These are phyloP conservation scores for Okamejei kenojei DNA, from an alignment of 2,797 vertebrate species.

Conservation along the genomic window DNA sequence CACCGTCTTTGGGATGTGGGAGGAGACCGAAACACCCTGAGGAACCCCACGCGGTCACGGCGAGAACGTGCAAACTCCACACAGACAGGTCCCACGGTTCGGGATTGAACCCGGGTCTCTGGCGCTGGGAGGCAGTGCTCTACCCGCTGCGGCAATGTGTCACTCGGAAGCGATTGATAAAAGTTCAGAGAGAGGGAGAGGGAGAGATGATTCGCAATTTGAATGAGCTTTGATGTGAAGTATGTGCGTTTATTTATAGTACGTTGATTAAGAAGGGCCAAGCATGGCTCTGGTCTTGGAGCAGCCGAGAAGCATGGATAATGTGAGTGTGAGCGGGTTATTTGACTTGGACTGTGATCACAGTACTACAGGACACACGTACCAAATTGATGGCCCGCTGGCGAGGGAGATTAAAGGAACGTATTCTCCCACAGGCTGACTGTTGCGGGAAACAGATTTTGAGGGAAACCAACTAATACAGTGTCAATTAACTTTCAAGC, in stretches of 20 bases:
- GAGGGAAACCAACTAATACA: background rate
- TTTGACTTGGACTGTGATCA: background rate
- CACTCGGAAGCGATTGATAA: background rate
- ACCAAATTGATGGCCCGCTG: background rate
- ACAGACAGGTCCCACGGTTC: no score
- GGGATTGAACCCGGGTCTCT: no score
- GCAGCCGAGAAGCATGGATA: background rate
- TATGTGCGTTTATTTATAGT: background rate
- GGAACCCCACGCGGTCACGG: no score
- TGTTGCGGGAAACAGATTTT: background rate
- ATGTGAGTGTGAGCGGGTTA: background rate
- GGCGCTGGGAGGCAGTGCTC: no score
- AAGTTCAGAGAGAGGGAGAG: background rate
- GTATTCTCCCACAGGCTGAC: background rate
- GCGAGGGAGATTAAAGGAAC: background rate
- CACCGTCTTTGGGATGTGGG: no score
- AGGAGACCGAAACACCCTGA: no score
- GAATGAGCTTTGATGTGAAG: background rate
- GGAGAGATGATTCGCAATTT: background rate
- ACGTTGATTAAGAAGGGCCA: background rate
- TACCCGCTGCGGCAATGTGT: no score
- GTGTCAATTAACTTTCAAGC: background rate
- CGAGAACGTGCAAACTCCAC: no score
- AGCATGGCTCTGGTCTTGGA: background rate
- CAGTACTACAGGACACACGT: background rate